These are phyloP conservation scores for Oscheius sp. DNA, from an alignment of 2,888 invertebrate genomes.

Conservation along the genomic window DNA sequence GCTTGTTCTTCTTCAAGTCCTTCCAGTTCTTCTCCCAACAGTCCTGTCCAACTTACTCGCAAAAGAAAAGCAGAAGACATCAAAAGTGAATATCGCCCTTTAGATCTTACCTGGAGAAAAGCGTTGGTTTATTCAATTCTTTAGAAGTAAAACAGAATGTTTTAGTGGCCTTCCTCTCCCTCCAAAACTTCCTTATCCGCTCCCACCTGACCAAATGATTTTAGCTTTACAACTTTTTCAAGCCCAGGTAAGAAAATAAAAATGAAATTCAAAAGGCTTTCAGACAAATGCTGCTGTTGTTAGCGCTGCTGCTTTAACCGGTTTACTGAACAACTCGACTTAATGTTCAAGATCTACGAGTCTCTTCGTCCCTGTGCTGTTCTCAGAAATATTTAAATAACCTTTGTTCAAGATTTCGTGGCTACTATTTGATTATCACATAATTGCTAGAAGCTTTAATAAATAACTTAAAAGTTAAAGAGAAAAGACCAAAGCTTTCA, in stretches of 20 bases:
- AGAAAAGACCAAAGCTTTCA: too few species aligned
- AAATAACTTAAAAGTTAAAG: too few species aligned
- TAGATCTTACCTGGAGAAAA: constrained; percentile 28
- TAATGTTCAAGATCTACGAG: constrained; percentile 4
- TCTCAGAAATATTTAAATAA: too few species aligned
- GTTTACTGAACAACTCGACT: constrained; percentile 19
- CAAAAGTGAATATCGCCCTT: constrained; percentile 3
- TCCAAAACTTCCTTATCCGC: constrained; percentile 12
- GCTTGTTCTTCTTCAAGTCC: constrained; percentile 8
- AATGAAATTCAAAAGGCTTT: neutral
- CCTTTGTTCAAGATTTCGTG: too few species aligned
- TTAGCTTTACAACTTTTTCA: constrained; percentile 30
- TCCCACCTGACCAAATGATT: constrained; percentile 26
- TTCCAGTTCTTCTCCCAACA: constrained; percentile 4
- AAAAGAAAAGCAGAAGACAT: constrained; percentile 22
- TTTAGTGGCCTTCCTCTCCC: neutral
- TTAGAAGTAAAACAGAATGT: too few species aligned
- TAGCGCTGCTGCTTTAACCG: constrained; percentile 6
- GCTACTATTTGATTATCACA: too few species aligned
- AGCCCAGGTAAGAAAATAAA: constrained; percentile 22
- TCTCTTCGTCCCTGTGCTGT: neutral
- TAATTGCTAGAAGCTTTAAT: neutral
- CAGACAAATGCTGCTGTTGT: neutral
- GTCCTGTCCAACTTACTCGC: neutral
- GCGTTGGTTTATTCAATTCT: neutral